Base-by-base conservation (phyloP, 2,888 invertebrate species). In the Thymelicus lineola region DNA sequence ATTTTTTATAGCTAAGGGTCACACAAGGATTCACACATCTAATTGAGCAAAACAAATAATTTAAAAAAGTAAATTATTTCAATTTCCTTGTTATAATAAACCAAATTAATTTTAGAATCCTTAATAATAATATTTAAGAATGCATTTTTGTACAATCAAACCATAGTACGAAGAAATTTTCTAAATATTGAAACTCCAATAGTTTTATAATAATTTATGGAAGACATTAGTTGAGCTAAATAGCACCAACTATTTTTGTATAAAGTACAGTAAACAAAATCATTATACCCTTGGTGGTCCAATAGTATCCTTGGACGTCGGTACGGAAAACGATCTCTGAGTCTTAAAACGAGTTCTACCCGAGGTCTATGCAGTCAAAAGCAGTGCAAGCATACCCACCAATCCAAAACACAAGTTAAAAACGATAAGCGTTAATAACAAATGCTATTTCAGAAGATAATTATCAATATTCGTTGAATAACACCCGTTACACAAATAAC, bases 281-380 rank as follows among this genome's bases (percentile, higher is more conserved):
- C 42, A 65, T 72, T 64, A 72, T 87, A 93, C 93, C 88, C 93
- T 95, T 83, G 90, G 92, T 0, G 89, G 88, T 77, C 86, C 88
- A 64, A 93, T 96, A 83, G 89, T 85, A 88, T 97, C 97, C 94
- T 98, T 98, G 72, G 98, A 96, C 53, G 97, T 97, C 75, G 98
- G 98, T 91, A 98, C 97, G 83, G 98, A 98, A 90, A 98, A 97
- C 79, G 98, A 98, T 84, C 98, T 95, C 94, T 98, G 98, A 79
- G 97, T 97, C 95, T 98, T 98, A 94, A 97, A 97, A 94, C 97
- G 96, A 95, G 97, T 96, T 94, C 96, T 95, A 91, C 96, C 95
- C 87, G 95, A 89, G 59, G 87, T 84, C 92, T 93, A 86, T 70
- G 78, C 72, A 72, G 72, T 73, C 58, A 73, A 62, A 86, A 86